phyloP scores from a whole-genome alignment of 2,797 vertebrate species.

The Alcedo atthis region DNA sequence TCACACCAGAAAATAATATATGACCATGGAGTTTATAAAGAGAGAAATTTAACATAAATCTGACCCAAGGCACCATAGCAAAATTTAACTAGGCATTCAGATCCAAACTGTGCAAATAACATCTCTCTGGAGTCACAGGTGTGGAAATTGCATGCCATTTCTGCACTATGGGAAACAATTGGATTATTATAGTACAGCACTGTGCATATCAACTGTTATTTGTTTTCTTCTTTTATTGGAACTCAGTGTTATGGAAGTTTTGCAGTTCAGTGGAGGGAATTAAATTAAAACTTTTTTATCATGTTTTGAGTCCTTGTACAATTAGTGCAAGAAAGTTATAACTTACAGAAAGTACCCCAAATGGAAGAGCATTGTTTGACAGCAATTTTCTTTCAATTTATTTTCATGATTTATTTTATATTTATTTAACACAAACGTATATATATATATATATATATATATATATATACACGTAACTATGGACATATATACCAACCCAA shows the following conservation, averaged over 20 bases:
- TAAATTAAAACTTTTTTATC: background rate
- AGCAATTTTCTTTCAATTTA: background rate
- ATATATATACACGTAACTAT: background rate
- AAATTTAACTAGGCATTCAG: constrained; percentile 67
- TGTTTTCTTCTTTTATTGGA: constrained; percentile 45
- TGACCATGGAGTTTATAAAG: constrained; percentile 3
- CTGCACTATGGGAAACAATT: constrained; percentile 71
- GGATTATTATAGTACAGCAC: constrained; percentile 66
- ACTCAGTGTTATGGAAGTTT: constrained; percentile 8
- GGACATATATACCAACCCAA: background rate
- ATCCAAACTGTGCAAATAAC: constrained; percentile 78
- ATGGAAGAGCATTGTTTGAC: background rate
- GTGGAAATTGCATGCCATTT: constrained; percentile 76
- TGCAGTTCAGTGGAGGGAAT: background rate
- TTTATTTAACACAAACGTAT: background rate
- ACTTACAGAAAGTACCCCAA: background rate
- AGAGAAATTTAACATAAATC: constrained; percentile 56
- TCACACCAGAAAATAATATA: constrained; percentile 51
- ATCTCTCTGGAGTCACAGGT: constrained; percentile 63
- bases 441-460: background rate
- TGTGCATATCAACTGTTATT: constrained; percentile 59
- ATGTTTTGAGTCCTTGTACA: background rate
- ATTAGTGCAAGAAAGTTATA: background rate
- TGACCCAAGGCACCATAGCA: constrained; percentile 10
- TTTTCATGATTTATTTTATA: background rate